A percentile compares a stretch with the other conserved stretches of the same genome.
Conservation (phyloP, 2,888 invertebrate species). For the Rhagonycha fulva region DNA sequence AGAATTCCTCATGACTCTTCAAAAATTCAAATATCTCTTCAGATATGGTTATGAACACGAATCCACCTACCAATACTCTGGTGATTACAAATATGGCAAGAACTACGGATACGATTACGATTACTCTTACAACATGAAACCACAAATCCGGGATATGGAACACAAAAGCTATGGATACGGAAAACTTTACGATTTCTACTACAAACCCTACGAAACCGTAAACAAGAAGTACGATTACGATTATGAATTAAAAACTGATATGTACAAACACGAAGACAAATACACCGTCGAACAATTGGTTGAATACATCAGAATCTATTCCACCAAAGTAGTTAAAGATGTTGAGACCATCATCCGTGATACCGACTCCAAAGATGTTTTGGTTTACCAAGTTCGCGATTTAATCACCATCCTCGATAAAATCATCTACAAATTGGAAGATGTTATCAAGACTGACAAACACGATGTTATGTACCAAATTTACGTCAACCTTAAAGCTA, state of each 20-base stretch:
- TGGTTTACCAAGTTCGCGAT: conserved; percentile 1
- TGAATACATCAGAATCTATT: neutral
- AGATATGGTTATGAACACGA: neutral
- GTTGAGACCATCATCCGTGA: neutral
- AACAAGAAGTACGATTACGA: neutral
- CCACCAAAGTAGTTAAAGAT: neutral
- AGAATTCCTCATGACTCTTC: neutral
- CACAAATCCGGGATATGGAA: neutral
- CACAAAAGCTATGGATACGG: neutral
- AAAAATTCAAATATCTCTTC: neutral
- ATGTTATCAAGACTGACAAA: neutral
- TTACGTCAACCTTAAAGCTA: neutral
- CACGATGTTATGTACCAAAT: neutral
- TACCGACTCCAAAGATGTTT: neutral
- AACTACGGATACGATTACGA: neutral
- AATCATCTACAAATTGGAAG: conserved; percentile 2
- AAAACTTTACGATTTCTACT: neutral
- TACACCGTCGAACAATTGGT: neutral
- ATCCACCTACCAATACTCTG: neutral
- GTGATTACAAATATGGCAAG: conserved; percentile 2
- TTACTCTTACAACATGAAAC: neutral
- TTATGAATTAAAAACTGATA: neutral
- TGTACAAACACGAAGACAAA: neutral
- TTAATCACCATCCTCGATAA: conserved; percentile 6
- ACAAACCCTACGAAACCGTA: neutral